A percentile compares a stretch with the other conserved stretches of the same genome.
phyloP scores from a whole-genome alignment of 2,888 invertebrate species.

The Abscondita cerata region DNA sequence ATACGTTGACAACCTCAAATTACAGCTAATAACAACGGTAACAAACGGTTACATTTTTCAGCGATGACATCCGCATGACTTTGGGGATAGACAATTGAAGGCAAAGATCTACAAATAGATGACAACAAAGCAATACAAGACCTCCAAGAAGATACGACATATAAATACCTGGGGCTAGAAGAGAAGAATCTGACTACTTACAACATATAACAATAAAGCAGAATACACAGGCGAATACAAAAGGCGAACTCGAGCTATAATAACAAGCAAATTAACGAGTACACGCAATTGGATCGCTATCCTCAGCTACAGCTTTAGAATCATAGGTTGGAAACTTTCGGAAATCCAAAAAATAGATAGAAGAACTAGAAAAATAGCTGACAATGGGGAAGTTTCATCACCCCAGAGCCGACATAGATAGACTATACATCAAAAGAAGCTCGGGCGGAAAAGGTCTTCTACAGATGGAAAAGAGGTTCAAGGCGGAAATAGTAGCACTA shows the following conservation, averaged over 20 bases:
- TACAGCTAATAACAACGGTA: not conserved
- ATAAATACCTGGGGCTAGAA: no score
- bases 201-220: no score
- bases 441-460: not conserved
- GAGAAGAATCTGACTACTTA: no score
- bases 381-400: not conserved
- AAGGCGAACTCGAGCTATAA: no score
- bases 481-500: not conserved
- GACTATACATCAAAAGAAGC: not conserved
- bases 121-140: no score
- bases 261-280: no score
- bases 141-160: not conserved
- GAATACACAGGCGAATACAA: no score
- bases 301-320: not conserved
- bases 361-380: not conserved
- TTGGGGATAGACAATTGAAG: not conserved
- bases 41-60: not conserved
- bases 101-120: no score
- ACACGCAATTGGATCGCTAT: no score
- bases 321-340: not conserved
- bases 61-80: not conserved
- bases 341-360: not conserved
- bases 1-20: not conserved
- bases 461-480: no score
- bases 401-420: not conserved